These are phyloP conservation scores for Lampris incognitus DNA, from an alignment of 2,113 vertebrate genomes.

Conservation along the genomic window DNA sequence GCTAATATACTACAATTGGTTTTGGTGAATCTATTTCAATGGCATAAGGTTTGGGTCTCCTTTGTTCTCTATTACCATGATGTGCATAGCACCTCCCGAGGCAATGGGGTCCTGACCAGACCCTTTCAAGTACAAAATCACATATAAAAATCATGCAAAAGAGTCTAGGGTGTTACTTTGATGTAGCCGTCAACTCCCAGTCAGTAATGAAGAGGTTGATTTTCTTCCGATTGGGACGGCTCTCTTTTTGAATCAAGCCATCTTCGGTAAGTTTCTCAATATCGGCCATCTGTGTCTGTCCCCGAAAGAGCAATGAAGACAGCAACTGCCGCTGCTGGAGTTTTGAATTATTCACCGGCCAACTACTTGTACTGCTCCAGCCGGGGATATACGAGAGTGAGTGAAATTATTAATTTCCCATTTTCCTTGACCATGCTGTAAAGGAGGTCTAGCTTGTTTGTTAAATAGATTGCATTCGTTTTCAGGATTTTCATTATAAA, in stretches of 20 bases:
- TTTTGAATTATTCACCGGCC: neutral
- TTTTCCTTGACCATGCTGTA: too few species aligned
- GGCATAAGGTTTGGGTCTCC: constrained; percentile 71
- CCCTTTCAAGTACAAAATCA: constrained; percentile 38
- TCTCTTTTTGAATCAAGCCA: constrained; percentile 24
- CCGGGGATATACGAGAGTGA: too few species aligned
- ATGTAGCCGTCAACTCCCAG: constrained; percentile 40
- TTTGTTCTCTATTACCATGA: constrained; percentile 73
- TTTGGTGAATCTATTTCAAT: constrained; percentile 81
- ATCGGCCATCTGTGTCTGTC: constrained; percentile 18
- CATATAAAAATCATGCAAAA: neutral
- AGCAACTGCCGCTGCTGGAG: neutral
- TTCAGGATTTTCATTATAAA: too few species aligned
- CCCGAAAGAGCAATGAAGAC: neutral
- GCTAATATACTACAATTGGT: constrained; percentile 84
- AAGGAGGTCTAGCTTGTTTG: too few species aligned
- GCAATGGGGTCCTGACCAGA: constrained; percentile 45
- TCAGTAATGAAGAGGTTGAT: constrained; percentile 28
- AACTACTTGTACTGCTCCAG: too few species aligned
- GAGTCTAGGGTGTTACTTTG: constrained; percentile 44
- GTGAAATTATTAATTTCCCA: too few species aligned
- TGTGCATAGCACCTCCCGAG: constrained; percentile 64
- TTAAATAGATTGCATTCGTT: too few species aligned
- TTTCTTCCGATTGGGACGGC: constrained; percentile 24
- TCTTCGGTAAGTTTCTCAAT: constrained; percentile 47